Evolutionary conservation across 2,888 invertebrate genomes (phyloP).

Genomic region (Nemurella pictetii): DNA sequence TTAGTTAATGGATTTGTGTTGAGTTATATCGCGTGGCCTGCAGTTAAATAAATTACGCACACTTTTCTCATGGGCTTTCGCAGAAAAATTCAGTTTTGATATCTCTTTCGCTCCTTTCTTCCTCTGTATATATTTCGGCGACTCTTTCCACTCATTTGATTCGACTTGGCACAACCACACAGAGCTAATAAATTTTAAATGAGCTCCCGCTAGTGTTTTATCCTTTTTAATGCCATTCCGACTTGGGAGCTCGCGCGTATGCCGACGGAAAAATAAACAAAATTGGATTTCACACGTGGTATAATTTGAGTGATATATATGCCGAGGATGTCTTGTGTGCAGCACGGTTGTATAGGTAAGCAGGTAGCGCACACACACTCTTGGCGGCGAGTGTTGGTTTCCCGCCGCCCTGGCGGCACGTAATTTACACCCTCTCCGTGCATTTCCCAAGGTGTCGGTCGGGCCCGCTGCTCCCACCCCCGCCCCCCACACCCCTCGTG

Average conservation of each 20-base stretch:
- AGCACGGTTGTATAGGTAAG: not conserved
- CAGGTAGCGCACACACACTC: not conserved
- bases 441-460: conserved; percentile 11
- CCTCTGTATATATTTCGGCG: not conserved
- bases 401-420: not conserved
- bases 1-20: not conserved
- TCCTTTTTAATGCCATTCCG: not conserved
- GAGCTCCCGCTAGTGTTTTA: not conserved
- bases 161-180: not conserved
- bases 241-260: not conserved
- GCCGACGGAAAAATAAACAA: not conserved
- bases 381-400: not conserved
- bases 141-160: not conserved
- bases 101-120: not conserved
- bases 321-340: not conserved
- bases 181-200: not conserved
- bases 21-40: not conserved
- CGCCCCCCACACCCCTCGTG: no score
- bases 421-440: conserved; percentile 1
- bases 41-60: not conserved
- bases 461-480: not conserved
- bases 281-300: not conserved
- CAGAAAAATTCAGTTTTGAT: not conserved
- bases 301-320: not conserved
- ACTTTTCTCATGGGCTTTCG: not conserved